Evolutionary conservation across 2,888 invertebrate species (phyloP).

Genomic region (Dryobotodes eremita): DNA sequence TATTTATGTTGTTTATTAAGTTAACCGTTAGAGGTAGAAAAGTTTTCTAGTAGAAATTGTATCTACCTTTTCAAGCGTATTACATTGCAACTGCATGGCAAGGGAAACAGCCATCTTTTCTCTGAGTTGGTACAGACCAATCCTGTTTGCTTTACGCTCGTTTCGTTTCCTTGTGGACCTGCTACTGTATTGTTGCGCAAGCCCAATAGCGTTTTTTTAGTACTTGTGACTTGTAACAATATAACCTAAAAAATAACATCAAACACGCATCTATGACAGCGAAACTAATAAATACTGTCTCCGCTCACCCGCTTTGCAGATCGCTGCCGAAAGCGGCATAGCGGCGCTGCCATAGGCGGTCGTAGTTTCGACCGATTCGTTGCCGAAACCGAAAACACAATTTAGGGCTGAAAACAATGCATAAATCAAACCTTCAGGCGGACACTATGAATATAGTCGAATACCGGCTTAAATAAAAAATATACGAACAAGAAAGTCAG

Average conservation of each 20-base stretch:
- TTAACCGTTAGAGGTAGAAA: background rate
- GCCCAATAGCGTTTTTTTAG: background rate
- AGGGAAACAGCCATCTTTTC: background rate
- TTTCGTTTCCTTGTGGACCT: background rate
- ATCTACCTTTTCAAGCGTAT: background rate
- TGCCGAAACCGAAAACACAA: slow-evolving; percentile 1
- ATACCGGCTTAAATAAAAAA: background rate
- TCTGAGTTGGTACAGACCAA: background rate
- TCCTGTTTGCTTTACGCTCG: background rate
- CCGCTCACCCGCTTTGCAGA: background rate
- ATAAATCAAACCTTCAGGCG: background rate
- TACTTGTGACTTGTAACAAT: background rate
- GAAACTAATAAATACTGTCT: background rate
- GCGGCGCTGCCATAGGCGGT: background rate
- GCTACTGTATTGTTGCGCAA: no score
- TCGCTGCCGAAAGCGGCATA: background rate
- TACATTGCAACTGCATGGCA: background rate
- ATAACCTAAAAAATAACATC: background rate
- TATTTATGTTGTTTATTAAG: background rate
- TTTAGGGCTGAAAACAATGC: background rate
- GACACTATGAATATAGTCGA: background rate
- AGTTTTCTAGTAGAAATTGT: background rate
- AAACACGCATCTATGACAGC: background rate
- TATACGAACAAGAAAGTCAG: background rate
- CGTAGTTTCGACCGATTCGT: background rate